A percentile compares a stretch with the other conserved stretches of the same genome.
These are phyloP conservation scores for Cephalopachus bancanus DNA, from an alignment of 2,797 vertebrate species.

Conservation along the genomic window DNA sequence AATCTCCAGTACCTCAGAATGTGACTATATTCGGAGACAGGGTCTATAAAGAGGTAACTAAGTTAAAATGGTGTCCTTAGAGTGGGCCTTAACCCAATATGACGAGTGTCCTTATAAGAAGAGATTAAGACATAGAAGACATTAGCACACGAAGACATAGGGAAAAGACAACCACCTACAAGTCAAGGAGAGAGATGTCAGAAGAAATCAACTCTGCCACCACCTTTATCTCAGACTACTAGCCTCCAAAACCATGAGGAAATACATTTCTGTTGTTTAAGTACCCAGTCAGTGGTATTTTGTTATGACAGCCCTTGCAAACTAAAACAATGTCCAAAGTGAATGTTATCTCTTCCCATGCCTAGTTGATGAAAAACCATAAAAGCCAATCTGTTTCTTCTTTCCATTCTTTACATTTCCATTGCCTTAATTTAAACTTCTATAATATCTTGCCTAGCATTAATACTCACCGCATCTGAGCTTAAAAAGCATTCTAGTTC, in stretches of 20 bases:
- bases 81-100: not conserved
- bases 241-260: not conserved
- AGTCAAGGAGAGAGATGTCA: not conserved
- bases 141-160: not conserved
- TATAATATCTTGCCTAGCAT: not conserved
- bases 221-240: not conserved
- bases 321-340: not conserved
- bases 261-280: not conserved
- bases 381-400: conserved; percentile 42
- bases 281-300: not conserved
- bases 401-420: not conserved
- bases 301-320: not conserved
- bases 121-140: not conserved
- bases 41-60: not conserved
- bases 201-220: not conserved
- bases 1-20: not conserved
- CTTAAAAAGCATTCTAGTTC: not conserved
- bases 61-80: not conserved
- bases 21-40: not conserved
- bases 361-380: not conserved
- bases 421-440: not conserved
- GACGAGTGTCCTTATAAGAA: not conserved
- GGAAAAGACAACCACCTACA: not conserved
- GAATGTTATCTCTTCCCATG: not conserved
- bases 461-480: not conserved